These are phyloP conservation scores for Polypterus senegalus DNA, from an alignment of 2,113 vertebrate genomes.

Conservation along the genomic window DNA sequence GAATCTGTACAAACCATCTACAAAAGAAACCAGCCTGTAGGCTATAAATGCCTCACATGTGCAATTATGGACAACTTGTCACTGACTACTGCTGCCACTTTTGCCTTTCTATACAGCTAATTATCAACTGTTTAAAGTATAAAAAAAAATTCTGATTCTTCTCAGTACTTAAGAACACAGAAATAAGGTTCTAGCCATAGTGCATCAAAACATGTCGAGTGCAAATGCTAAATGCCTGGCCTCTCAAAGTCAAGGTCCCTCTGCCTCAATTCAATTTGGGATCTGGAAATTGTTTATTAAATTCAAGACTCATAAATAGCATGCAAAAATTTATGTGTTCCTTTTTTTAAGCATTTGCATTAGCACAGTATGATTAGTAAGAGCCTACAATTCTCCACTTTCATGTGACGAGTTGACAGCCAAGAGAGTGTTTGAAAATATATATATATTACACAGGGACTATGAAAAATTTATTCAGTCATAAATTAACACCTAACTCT, in stretches of 20 bases:
- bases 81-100: constrained; percentile 15
- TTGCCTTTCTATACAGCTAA: constrained; percentile 18
- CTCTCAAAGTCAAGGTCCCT: background rate
- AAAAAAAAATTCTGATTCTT: constrained; percentile 19
- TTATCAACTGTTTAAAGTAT: constrained; percentile 21
- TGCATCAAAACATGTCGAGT: background rate
- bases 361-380: constrained; percentile 1
- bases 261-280: background rate
- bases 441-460: background rate
- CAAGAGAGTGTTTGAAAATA: background rate
- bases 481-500: constrained; percentile 8
- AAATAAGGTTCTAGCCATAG: constrained; percentile 14
- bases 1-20: background rate
- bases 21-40: constrained; percentile 15
- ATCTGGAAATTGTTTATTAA: background rate
- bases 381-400: background rate
- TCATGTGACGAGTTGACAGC: constrained; percentile 5
- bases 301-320: background rate
- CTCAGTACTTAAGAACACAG: constrained; percentile 19
- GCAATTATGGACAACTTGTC: constrained; percentile 24
- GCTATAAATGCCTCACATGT: constrained; percentile 17
- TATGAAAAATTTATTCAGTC: constrained; percentile 7
- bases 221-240: constrained; percentile 12
- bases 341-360: background rate
- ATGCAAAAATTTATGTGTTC: background rate